A percentile compares a stretch with the other conserved stretches of the same genome.
These are phyloP conservation scores for Leucozona laternaria DNA, from an alignment of 2,888 invertebrate species.

Conservation along the genomic window DNA sequence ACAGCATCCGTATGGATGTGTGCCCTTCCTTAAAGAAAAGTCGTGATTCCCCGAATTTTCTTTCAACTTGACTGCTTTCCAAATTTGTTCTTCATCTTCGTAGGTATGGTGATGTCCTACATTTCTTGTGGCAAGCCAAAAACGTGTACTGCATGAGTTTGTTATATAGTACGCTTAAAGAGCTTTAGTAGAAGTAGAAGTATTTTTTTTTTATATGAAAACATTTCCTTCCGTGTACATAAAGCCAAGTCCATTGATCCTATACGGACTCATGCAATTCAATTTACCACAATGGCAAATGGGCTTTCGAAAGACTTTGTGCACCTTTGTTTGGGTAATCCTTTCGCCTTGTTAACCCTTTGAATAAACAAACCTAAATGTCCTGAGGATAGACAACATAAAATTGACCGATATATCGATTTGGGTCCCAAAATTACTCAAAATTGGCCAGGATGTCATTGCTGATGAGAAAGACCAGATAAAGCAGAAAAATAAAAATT, in stretches of 20 bases:
- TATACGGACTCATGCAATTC: slow-evolving; percentile 34
- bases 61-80: slow-evolving; percentile 61
- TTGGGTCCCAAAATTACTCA: slow-evolving; percentile 46
- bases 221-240: background rate
- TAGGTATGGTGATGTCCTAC: slow-evolving; percentile 37
- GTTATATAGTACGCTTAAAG: slow-evolving; percentile 9
- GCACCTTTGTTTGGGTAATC: slow-evolving; percentile 26
- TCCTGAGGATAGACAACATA: slow-evolving; percentile 15
- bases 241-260: slow-evolving; percentile 28
- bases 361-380: slow-evolving; percentile 16
- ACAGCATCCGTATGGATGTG: background rate
- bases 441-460: slow-evolving; percentile 52
- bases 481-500: slow-evolving; percentile 29
- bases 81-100: slow-evolving; percentile 42
- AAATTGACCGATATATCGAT: slow-evolving; percentile 68
- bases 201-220: background rate
- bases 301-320: slow-evolving; percentile 28
- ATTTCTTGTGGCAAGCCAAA: slow-evolving; percentile 47
- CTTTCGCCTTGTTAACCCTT: slow-evolving; percentile 49
- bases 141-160: slow-evolving; percentile 62
- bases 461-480: slow-evolving; percentile 26
- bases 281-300: slow-evolving; percentile 53
- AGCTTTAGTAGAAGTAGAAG: slow-evolving; percentile 37
- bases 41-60: slow-evolving; percentile 63
- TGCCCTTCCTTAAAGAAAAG: slow-evolving; percentile 56